phyloP scores from a whole-genome alignment of 1,140 invertebrate genomes.

The Neodiprion virginianus region DNA sequence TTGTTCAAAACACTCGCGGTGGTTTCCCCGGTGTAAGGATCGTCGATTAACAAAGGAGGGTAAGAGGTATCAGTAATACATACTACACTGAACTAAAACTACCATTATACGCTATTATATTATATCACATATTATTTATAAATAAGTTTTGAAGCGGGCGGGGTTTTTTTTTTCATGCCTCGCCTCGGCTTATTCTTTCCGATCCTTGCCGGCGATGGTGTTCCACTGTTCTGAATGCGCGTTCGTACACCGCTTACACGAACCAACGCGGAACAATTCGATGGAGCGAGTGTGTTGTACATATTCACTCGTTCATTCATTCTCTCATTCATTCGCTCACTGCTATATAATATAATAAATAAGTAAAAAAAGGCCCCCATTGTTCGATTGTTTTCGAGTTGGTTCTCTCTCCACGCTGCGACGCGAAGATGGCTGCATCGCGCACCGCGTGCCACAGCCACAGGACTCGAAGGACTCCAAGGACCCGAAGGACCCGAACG shows the following conservation, averaged over 20 bases:
- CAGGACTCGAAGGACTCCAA: not conserved
- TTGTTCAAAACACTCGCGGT: slow-evolving; percentile 1
- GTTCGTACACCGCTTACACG: too few relatives aligned
- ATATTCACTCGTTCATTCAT: not conserved
- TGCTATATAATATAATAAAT: not conserved
- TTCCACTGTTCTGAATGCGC: too few relatives aligned
- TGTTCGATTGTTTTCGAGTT: slow-evolving; percentile 16
- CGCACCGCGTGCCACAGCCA: not conserved
- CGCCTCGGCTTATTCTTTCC: not conserved
- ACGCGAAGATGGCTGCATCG: slow-evolving; percentile 12
- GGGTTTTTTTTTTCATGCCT: not conserved
- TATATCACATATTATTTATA: slow-evolving; percentile 5
- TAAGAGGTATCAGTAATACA: slow-evolving; percentile 7
- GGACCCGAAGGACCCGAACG: not conserved
- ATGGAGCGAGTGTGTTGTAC: not conserved
- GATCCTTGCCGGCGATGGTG: not conserved
- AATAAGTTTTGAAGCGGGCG: not conserved
- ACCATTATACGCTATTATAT: not conserved
- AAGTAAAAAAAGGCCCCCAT: slow-evolving; percentile 18
- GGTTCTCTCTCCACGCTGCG: not conserved
- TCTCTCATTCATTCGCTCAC: too few relatives aligned
- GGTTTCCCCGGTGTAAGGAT: not conserved
- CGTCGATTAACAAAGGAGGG: not conserved
- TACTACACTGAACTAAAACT: slow-evolving; percentile 3
- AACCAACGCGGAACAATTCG: too few relatives aligned